These are phyloP conservation scores for Thumatha senex DNA, from an alignment of 2,888 invertebrate genomes.

Conservation along the genomic window DNA sequence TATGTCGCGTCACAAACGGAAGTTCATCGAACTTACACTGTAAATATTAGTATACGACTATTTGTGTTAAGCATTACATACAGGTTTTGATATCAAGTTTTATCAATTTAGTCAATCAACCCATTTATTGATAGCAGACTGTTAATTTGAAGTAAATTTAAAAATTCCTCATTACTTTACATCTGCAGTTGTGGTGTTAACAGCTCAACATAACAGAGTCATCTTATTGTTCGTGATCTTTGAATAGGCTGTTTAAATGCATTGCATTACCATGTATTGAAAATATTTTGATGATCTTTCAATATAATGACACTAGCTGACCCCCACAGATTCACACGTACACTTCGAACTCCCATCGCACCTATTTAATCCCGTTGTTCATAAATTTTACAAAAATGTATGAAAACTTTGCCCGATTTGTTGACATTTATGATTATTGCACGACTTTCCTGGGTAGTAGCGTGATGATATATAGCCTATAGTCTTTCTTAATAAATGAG, in stretches of 20 bases:
- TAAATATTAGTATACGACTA: constrained; percentile 39
- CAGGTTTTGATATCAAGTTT: constrained; percentile 61
- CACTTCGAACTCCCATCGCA: no score
- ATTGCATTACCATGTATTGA: constrained; percentile 5
- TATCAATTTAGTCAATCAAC: constrained; percentile 56
- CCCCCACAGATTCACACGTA: background rate
- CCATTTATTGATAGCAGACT: constrained; percentile 30
- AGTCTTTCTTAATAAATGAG: no score
- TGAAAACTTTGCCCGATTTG: no score
- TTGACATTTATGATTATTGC: no score
- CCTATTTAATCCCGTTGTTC: no score
- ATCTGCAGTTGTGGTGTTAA: background rate
- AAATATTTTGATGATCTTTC: background rate
- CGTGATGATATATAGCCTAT: no score
- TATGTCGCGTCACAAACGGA: constrained; percentile 66
- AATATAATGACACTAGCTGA: background rate
- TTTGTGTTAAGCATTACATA: constrained; percentile 29
- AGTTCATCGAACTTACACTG: constrained; percentile 71
- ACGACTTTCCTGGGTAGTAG: no score
- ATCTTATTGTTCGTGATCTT: constrained; percentile 29
- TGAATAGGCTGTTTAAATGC: constrained; percentile 37
- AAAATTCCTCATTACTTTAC: background rate
- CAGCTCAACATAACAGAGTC: constrained; percentile 14
- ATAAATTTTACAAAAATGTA: no score
- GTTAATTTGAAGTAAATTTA: constrained; percentile 21